Conservation (phyloP, 2,113 vertebrate genomes). For the Octodon degus region DNA sequence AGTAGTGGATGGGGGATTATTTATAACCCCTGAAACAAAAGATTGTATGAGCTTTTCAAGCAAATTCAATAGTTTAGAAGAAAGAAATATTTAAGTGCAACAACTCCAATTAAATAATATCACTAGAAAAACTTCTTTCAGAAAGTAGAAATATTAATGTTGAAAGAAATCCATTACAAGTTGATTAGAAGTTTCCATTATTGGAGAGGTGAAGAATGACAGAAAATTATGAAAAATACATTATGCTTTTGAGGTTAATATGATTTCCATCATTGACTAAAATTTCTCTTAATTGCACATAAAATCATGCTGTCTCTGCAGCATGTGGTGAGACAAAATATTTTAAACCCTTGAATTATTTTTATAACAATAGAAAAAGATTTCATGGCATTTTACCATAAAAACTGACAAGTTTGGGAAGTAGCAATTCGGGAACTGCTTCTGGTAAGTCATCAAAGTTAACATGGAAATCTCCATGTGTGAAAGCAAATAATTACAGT, state of each 20-base stretch:
- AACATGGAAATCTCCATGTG: slow-evolving; percentile 48
- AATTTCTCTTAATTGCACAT: slow-evolving; percentile 75
- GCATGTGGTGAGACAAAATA: slow-evolving; percentile 41
- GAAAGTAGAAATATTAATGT: slow-evolving; percentile 81
- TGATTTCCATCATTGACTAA: slow-evolving; percentile 76
- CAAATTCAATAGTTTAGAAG: slow-evolving; percentile 82
- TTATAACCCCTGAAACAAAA: slow-evolving; percentile 84
- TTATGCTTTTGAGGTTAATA: slow-evolving; percentile 63
- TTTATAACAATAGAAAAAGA: slow-evolving; percentile 61
- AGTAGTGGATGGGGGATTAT: slow-evolving; percentile 82
- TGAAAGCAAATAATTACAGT: slow-evolving; percentile 70
- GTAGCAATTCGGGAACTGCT: background rate
- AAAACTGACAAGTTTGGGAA: slow-evolving; percentile 61
- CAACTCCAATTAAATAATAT: slow-evolving; percentile 81
- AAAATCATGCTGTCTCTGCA: slow-evolving; percentile 52
- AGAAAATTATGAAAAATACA: slow-evolving; percentile 68
- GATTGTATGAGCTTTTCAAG: slow-evolving; percentile 76
- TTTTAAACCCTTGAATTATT: slow-evolving; percentile 14
- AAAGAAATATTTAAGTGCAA: slow-evolving; percentile 82
- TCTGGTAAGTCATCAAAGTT: slow-evolving; percentile 42
- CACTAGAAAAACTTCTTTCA: slow-evolving; percentile 76
- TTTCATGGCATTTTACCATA: slow-evolving; percentile 70
- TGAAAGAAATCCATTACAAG: slow-evolving; percentile 69
- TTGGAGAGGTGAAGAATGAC: slow-evolving; percentile 61
- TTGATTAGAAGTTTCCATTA: slow-evolving; percentile 45